Evolutionary conservation across 2,113 vertebrate species (phyloP).

Genomic region (Chunga burmeisteri): DNA sequence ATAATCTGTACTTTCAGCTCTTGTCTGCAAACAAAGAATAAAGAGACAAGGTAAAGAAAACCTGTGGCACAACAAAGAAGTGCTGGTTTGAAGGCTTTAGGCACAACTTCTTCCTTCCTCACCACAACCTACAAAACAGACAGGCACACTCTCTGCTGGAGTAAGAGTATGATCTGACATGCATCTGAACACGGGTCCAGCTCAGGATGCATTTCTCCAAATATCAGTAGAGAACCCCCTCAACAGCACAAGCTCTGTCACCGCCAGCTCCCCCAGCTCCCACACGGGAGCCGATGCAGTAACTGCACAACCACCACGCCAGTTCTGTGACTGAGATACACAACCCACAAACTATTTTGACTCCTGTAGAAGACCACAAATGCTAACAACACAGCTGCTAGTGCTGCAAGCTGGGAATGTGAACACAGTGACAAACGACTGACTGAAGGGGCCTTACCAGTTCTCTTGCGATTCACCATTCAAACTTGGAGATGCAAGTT

Average conservation of each 20-base stretch:
- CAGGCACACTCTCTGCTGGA: not conserved
- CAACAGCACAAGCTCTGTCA: not conserved
- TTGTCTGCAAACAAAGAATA: not conserved
- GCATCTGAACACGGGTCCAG: not conserved
- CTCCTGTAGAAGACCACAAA: not conserved
- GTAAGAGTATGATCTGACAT: not conserved
- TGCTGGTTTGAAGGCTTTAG: not conserved
- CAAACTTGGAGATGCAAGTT: not conserved
- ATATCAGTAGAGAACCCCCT: not conserved
- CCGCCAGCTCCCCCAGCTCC: too few species aligned
- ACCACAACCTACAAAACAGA: not conserved
- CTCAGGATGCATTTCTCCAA: not conserved
- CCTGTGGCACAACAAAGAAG: not conserved
- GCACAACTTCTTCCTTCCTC: not conserved
- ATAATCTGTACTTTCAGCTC: not conserved
- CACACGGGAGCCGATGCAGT: not conserved
- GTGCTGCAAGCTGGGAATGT: not conserved
- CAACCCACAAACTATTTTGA: not conserved
- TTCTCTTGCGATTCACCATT: not conserved
- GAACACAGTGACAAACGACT: not conserved
- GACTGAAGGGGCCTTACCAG: not conserved
- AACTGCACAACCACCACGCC: not conserved
- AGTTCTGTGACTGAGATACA: not conserved
- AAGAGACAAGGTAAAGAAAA: not conserved
- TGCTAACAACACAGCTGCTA: not conserved